Conservation (phyloP, 2,797 vertebrate species). For the Gymnopithys bicolor region DNA sequence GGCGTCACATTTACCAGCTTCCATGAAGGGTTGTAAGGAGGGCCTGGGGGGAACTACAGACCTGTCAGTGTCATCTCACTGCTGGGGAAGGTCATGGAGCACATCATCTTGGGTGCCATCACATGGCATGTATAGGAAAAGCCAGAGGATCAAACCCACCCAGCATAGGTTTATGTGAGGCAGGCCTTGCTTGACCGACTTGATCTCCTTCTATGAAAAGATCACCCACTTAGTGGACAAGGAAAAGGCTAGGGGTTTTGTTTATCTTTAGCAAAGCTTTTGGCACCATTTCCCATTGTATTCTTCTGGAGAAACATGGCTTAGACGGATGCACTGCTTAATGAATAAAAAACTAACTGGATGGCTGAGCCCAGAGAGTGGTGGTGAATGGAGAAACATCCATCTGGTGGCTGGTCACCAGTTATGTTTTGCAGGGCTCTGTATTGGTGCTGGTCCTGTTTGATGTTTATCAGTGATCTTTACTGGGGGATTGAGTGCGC, state of each 20-base stretch:
- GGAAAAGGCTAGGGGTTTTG: too few relatives aligned
- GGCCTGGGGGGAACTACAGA: not conserved
- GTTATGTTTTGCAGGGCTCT: not conserved
- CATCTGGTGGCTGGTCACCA: not conserved
- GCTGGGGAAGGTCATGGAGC: not conserved
- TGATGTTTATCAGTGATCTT: not conserved
- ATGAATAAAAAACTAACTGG: not conserved
- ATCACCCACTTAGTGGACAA: too few relatives aligned
- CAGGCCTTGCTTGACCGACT: not conserved
- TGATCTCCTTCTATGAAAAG: not conserved
- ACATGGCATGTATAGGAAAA: not conserved
- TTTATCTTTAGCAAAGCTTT: not conserved
- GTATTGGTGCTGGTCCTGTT: not conserved
- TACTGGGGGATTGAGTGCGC: not conserved
- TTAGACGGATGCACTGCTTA: not conserved
- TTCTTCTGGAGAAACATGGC: not conserved
- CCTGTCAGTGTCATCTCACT: not conserved
- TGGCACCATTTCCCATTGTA: not conserved
- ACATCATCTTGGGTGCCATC: not conserved
- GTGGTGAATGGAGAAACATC: not conserved
- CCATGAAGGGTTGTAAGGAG: not conserved
- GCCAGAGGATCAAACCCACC: not conserved
- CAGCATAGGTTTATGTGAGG: not conserved
- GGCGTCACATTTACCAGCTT: too few relatives aligned
- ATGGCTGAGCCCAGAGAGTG: not conserved